Conservation (phyloP, 2,888 invertebrate species). For the Apoda limacodes region DNA sequence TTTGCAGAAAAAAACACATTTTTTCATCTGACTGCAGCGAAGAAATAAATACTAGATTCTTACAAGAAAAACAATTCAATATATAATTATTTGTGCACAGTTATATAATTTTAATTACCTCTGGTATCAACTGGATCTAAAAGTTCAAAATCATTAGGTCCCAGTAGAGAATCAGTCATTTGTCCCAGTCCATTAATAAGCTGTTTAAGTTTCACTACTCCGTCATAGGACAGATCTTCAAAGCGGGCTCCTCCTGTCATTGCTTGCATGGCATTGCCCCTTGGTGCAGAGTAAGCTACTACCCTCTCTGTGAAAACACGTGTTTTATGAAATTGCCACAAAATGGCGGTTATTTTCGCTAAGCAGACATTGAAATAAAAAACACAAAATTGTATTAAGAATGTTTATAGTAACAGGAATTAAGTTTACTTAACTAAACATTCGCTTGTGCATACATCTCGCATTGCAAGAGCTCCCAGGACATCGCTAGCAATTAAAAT, state of each 20-base stretch:
- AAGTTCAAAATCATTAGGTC: conserved; percentile 74
- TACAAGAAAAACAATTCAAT: too few relatives aligned
- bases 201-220: conserved; percentile 62
- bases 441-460: conserved; percentile 30
- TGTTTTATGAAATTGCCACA: conserved; percentile 35
- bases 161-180: conserved; percentile 80
- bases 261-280: conserved; percentile 72
- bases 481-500: conserved; percentile 33
- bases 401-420: too few relatives aligned
- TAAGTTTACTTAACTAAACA: conserved; percentile 19
- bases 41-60: too few relatives aligned
- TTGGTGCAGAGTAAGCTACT: conserved; percentile 75
- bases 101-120: conserved; percentile 52
- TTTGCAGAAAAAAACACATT: too few relatives aligned
- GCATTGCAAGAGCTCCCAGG: conserved; percentile 34
- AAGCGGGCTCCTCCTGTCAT: conserved; percentile 77
- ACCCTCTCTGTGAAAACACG: conserved; percentile 71
- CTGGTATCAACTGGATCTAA: conserved; percentile 69
- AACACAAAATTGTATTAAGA: conserved; percentile 3
- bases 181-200: conserved; percentile 83
- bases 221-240: conserved; percentile 86
- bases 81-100: too few relatives aligned
- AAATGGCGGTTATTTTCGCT: conserved; percentile 29
- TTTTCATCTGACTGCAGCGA: too few relatives aligned
- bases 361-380: conserved; percentile 19